phyloP scores from a whole-genome alignment of 2,797 vertebrate genomes.

The Spondyliosoma cantharus region DNA sequence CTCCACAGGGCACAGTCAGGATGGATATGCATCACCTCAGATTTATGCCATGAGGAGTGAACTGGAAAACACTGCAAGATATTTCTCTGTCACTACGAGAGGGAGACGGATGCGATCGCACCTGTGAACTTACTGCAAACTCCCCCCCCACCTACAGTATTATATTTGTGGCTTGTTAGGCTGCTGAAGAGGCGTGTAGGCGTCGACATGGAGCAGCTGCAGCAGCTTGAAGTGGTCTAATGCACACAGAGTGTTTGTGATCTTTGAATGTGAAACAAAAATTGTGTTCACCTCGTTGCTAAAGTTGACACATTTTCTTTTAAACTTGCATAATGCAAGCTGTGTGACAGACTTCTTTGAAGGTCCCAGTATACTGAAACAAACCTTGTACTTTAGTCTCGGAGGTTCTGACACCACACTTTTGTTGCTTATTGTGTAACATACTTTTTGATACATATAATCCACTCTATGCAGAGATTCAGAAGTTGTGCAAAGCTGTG shows the following conservation, averaged over 20 bases:
- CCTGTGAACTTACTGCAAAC: conserved; percentile 18
- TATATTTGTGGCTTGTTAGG: background rate
- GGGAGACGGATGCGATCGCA: conserved; percentile 1
- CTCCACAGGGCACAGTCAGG: background rate
- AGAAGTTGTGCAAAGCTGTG: background rate
- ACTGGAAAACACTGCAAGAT: conserved; percentile 23
- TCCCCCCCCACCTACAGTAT: background rate
- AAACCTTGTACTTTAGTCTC: background rate
- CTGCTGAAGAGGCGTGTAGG: background rate
- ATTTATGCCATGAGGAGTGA: conserved; percentile 30
- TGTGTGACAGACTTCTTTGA: background rate
- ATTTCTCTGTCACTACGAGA: conserved; percentile 7
- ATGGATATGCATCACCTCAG: conserved; percentile 29
- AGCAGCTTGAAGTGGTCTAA: background rate
- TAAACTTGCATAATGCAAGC: background rate
- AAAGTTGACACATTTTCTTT: background rate
- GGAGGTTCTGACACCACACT: background rate
- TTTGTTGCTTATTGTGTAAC: background rate
- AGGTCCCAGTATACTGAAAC: background rate
- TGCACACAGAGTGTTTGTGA: background rate
- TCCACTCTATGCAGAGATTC: background rate
- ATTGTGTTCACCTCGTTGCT: background rate
- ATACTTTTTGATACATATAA: background rate
- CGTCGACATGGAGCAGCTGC: background rate
- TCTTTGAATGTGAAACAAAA: background rate